These are phyloP conservation scores for Agrotis exclamationis DNA, from an alignment of 2,888 invertebrate species.

Conservation along the genomic window DNA sequence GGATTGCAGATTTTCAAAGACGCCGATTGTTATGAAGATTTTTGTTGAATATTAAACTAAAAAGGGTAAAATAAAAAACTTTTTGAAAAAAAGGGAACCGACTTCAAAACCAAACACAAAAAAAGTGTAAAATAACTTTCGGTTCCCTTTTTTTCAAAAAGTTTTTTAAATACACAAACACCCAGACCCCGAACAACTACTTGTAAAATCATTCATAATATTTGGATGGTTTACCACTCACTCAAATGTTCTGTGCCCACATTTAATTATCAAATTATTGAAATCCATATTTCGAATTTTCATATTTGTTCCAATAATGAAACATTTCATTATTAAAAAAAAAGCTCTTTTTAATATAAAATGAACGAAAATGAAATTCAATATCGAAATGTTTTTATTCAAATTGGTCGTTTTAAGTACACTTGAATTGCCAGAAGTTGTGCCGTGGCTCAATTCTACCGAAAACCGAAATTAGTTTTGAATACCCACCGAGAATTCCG, in stretches of 20 bases:
- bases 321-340: conserved; percentile 29
- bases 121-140: too few species aligned
- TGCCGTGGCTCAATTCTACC: conserved; percentile 2
- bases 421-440: conserved; percentile 27
- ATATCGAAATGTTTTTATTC: conserved; percentile 51
- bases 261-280: conserved; percentile 4
- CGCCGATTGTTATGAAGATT: too few species aligned
- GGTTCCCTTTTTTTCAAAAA: too few species aligned
- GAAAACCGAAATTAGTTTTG: conserved; percentile 35
- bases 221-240: too few species aligned
- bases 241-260: background rate
- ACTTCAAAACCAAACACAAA: too few species aligned
- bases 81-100: too few species aligned
- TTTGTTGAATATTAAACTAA: too few species aligned
- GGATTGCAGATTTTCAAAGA: too few species aligned
- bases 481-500: conserved; percentile 5
- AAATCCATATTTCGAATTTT: background rate
- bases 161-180: too few species aligned
- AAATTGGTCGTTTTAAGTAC: conserved; percentile 38
- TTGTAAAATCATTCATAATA: too few species aligned
- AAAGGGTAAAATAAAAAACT: too few species aligned
- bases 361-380: conserved; percentile 26
- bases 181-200: too few species aligned
- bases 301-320: conserved; percentile 10
- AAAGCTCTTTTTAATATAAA: conserved; percentile 23